phyloP scores from a whole-genome alignment of 23 tunicate genomes.

The Styela plicata region DNA sequence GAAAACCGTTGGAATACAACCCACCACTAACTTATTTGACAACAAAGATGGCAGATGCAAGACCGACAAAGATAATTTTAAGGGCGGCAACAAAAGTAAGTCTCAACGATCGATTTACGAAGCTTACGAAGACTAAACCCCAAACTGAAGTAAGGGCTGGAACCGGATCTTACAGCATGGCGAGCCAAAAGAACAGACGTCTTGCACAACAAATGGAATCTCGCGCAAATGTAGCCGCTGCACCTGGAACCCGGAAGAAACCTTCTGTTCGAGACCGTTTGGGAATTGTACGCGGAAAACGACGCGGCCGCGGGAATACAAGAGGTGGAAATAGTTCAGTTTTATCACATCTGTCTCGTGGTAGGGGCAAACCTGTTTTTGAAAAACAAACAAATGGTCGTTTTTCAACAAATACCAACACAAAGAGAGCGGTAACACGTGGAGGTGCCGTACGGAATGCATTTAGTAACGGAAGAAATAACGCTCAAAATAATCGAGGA shows the following conservation, averaged over 20 bases:
- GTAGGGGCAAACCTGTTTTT: not conserved
- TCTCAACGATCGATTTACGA: not conserved
- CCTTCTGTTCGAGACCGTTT: not conserved
- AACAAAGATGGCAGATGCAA: not conserved
- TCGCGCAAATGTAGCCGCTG: not conserved
- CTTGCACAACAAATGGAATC: not conserved
- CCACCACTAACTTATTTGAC: no score
- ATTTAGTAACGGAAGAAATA: not conserved
- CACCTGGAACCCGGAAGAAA: not conserved
- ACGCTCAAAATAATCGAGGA: slow-evolving; percentile 8
- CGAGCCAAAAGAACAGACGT: not conserved
- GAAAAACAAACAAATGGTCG: not conserved
- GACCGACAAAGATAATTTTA: not conserved
- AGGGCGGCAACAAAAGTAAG: not conserved
- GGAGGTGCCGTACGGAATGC: not conserved
- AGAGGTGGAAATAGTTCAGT: not conserved
- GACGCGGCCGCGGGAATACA: not conserved
- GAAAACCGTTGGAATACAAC: no score
- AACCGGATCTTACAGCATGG: not conserved
- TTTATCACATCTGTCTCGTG: not conserved
- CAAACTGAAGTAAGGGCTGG: not conserved
- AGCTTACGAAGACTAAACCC: not conserved
- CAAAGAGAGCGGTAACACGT: not conserved
- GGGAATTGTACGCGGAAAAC: not conserved
- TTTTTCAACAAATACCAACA: not conserved